phyloP scores from a whole-genome alignment of 2,888 invertebrate species.

The Dilophus febrilis region DNA sequence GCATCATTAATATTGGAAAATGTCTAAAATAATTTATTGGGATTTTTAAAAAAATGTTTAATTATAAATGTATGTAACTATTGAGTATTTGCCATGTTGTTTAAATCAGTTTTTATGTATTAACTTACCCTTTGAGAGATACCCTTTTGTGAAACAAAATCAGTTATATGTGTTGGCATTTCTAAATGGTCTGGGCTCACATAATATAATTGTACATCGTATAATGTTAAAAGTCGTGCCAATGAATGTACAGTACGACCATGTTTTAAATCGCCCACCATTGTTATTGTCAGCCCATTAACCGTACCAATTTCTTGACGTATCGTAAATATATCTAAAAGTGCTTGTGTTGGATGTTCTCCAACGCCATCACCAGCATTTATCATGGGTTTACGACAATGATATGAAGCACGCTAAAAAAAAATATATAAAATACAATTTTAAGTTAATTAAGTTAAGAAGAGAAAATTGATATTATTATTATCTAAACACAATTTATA shows the following conservation, averaged over 20 bases:
- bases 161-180: slow-evolving; percentile 78
- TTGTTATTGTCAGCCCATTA: slow-evolving; percentile 89
- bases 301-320: slow-evolving; percentile 98
- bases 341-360: slow-evolving; percentile 94
- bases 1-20: background rate
- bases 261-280: slow-evolving; percentile 96
- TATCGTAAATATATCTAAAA: slow-evolving; percentile 94
- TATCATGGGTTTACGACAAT: slow-evolving; percentile 77
- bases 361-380: slow-evolving; percentile 97
- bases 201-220: slow-evolving; percentile 83
- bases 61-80: background rate
- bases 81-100: background rate
- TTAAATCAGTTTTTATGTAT: no score
- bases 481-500: slow-evolving; percentile 27
- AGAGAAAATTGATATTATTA: background rate
- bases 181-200: slow-evolving; percentile 73
- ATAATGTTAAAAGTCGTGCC: slow-evolving; percentile 80
- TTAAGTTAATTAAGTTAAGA: slow-evolving; percentile 1
- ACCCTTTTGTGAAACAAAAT: slow-evolving; percentile 62
- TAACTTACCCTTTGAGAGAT: slow-evolving; percentile 52
- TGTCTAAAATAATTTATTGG: background rate
- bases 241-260: slow-evolving; percentile 97
- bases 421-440: slow-evolving; percentile 7
- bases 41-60: background rate
- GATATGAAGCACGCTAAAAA: slow-evolving; percentile 58